Evolutionary conservation across 2,888 invertebrate genomes (phyloP).

Genomic region (Rhodophaea formosa): DNA sequence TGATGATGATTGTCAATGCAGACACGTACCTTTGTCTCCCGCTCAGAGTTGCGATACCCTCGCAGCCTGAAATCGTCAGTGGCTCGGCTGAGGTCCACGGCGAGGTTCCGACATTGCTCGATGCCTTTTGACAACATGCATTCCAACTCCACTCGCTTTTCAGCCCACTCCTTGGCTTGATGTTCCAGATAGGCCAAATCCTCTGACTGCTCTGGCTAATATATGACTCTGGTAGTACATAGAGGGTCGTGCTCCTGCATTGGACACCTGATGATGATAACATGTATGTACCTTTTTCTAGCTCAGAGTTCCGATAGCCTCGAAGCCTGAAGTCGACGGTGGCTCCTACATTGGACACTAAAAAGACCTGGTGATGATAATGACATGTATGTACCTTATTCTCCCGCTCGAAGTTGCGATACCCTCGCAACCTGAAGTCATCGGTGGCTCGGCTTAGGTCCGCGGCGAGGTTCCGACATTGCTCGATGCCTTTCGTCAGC

Average conservation of each 20-base stretch:
- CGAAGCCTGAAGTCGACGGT: too few species aligned
- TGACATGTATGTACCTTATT: slow-evolving; percentile 66
- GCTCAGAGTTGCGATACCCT: slow-evolving; percentile 73
- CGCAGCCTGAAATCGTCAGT: slow-evolving; percentile 79
- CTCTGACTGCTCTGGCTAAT: too few species aligned
- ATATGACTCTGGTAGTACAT: too few species aligned
- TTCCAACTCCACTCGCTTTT: slow-evolving; percentile 78
- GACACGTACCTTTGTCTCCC: slow-evolving; percentile 76
- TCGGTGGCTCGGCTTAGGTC: slow-evolving; percentile 83
- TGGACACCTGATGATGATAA: too few species aligned
- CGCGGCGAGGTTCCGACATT: slow-evolving; percentile 81
- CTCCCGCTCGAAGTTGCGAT: slow-evolving; percentile 77
- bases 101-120: slow-evolving; percentile 82
- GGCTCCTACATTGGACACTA: too few species aligned
- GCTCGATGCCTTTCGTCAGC: slow-evolving; percentile 79
- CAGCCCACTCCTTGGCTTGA: slow-evolving; percentile 81
- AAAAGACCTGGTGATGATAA: too few species aligned
- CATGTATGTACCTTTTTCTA: too few species aligned
- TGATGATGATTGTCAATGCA: too few species aligned
- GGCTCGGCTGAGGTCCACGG: slow-evolving; percentile 81
- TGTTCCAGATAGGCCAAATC: slow-evolving; percentile 74
- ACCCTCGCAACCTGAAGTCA: slow-evolving; percentile 74
- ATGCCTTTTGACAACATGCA: slow-evolving; percentile 79
- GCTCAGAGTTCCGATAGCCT: too few species aligned
- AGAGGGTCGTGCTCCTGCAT: too few species aligned